Base-by-base conservation (phyloP, 1,140 invertebrate genomes). In the Ceratoteleas bidentatus region DNA sequence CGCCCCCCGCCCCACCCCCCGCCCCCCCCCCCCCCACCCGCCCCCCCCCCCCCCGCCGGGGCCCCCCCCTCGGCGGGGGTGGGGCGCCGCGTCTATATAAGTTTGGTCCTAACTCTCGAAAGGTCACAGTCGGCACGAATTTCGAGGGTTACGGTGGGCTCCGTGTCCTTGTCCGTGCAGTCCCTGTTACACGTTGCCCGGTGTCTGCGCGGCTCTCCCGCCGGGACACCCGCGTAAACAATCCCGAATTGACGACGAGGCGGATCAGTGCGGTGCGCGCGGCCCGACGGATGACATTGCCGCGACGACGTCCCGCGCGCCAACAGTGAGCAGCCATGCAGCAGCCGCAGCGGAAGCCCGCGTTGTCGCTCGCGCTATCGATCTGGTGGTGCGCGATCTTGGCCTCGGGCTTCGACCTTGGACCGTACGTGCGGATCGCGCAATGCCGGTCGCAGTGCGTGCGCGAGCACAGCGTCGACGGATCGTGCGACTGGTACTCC, bases 401-500 rank as follows among this genome's bases (percentile, higher is more conserved):
- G 56, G 84, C 61, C 32, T 68, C 73, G 13, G 72, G 85, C 38
- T 87, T 91, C 64, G 89, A 91, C 81, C 87, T 91, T 52, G 89
- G 88, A 47, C 87, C 89, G 13, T 75, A 87, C 65, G 69, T 91
- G 32, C 85, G 88, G 54, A 86, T 87, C 68, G 90, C 88, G n/a
- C 90, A 90, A 80, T 91, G 90, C 84, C 88, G 87, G 84, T 89
- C 89, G 10, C 86, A 86, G 66, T 91, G 90, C 56, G 65, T 91
- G 8, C 84, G 83, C 47, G 86, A 85, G 36, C 86, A 88, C 73
- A 89, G 87, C 54, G 15, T 74, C 11, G 88, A 91, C 52, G 90
- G 88, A 6, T 86, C 69, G 6, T 90, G 89, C 77, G 87, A 90
- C 70, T 88, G 85, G 87, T 88, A 85, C 69, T 32, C 81, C 3